Conservation (phyloP, 1,140 invertebrate genomes). For the Aphelenchoides fujianensis region DNA sequence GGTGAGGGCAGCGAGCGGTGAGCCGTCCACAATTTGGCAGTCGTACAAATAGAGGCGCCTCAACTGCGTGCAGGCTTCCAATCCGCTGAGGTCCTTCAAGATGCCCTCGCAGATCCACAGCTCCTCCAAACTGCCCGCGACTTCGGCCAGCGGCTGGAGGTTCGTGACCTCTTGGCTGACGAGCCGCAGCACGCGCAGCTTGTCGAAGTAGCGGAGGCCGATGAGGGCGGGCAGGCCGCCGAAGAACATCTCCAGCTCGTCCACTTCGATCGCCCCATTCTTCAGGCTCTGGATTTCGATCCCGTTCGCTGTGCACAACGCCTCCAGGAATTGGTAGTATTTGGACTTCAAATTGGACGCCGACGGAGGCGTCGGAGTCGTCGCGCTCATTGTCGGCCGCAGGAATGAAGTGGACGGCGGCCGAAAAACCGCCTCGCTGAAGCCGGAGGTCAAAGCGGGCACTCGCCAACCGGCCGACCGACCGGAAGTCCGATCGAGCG, state of each 20-base stretch:
- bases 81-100: slow-evolving; percentile 47
- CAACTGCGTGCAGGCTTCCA: slow-evolving; percentile 46
- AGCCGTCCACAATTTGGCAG: slow-evolving; percentile 42
- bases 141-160: slow-evolving; percentile 45
- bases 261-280: slow-evolving; percentile 34
- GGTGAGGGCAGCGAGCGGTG: slow-evolving; percentile 23
- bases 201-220: slow-evolving; percentile 47
- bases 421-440: no score
- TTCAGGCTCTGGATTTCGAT: slow-evolving; percentile 38
- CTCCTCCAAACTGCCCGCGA: slow-evolving; percentile 48
- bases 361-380: no score
- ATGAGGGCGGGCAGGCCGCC: slow-evolving; percentile 54
- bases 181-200: slow-evolving; percentile 33
- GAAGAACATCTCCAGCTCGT: slow-evolving; percentile 53
- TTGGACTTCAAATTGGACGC: slow-evolving; percentile 37
- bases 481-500: no score
- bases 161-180: slow-evolving; percentile 49
- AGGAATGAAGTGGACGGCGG: no score
- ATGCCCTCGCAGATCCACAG: slow-evolving; percentile 53
- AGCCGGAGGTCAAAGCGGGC: no score
- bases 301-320: slow-evolving; percentile 48
- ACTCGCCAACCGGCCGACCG: no score
- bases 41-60: slow-evolving; percentile 53
- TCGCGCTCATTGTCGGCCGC: no score
- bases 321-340: slow-evolving; percentile 55